Conservation (phyloP, 2,113 vertebrate genomes). For the Notarius lentiginosus region DNA sequence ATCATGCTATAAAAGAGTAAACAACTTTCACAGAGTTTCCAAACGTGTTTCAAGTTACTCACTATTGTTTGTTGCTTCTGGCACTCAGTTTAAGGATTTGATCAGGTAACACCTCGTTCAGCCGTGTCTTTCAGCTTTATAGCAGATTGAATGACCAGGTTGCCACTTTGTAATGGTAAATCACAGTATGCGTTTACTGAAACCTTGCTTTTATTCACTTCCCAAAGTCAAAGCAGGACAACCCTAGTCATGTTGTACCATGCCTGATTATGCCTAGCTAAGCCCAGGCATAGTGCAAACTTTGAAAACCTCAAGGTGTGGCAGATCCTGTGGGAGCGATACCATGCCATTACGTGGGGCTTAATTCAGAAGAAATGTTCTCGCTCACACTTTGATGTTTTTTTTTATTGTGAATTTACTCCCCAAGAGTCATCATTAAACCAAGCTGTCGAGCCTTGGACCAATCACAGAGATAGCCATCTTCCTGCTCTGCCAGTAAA, state of each 20-base stretch:
- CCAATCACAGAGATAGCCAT: constrained; percentile 63
- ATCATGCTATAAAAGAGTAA: neutral
- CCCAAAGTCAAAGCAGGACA: constrained; percentile 36
- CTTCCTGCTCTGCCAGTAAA: constrained; percentile 62
- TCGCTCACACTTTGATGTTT: constrained; percentile 43
- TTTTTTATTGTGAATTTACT: constrained; percentile 22
- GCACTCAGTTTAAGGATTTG: neutral
- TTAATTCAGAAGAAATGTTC: constrained; percentile 45
- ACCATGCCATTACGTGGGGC: constrained; percentile 33
- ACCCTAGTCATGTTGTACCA: constrained; percentile 53
- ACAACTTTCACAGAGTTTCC: neutral
- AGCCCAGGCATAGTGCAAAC: constrained; percentile 25
- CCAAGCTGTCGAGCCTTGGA: constrained; percentile 34
- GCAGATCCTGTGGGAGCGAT: constrained; percentile 30
- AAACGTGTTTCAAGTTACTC: constrained; percentile 1
- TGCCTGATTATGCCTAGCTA: constrained; percentile 42
- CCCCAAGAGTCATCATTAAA: constrained; percentile 67
- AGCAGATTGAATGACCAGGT: constrained; percentile 4
- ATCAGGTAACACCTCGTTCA: neutral
- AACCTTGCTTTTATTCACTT: constrained; percentile 18
- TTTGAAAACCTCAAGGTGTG: constrained; percentile 48
- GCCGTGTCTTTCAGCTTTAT: neutral
- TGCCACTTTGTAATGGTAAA: constrained; percentile 23
- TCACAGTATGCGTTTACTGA: constrained; percentile 28
- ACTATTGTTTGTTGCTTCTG: neutral